Evolutionary conservation across 2,113 vertebrate genomes (phyloP).

Genomic region (Paramormyrops kingsleyae): DNA sequence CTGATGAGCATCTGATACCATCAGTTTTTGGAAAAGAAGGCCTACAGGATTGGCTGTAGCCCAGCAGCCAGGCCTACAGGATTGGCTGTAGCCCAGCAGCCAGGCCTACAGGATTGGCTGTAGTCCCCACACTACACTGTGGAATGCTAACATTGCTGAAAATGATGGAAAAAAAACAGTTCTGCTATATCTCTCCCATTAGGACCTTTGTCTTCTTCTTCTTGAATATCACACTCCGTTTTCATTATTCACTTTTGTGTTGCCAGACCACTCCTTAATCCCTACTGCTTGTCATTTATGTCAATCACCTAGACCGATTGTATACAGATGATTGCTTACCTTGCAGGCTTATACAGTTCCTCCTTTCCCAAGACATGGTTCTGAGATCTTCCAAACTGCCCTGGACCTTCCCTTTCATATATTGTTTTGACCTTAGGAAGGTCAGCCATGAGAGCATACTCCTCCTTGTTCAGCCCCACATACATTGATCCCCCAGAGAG

Average conservation of each 20-base stretch:
- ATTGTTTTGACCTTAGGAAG: conserved; percentile 76
- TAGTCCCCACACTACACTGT: not conserved
- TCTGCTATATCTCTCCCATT: not conserved
- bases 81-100: too few species aligned
- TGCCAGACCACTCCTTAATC: not conserved
- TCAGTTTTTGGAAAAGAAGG: not conserved
- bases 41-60: not conserved
- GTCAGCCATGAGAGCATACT: conserved; percentile 77
- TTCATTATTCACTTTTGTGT: not conserved
- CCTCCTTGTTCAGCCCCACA: conserved; percentile 66
- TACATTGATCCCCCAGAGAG: conserved; percentile 50
- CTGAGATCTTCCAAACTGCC: conserved; percentile 40
- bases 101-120: too few species aligned
- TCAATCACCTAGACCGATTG: not conserved
- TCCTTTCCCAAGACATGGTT: conserved; percentile 64
- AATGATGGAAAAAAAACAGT: not conserved
- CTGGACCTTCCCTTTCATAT: conserved; percentile 47
- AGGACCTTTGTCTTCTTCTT: not conserved
- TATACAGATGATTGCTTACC: conserved; percentile 59
- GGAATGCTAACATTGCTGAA: not conserved
- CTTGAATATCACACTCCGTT: not conserved
- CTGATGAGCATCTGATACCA: not conserved
- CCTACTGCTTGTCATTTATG: not conserved
- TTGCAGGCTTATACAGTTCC: conserved; percentile 88
- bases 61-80: too few species aligned